Base-by-base conservation (phyloP, 2,888 invertebrate genomes). In the Nasonia oneida region DNA sequence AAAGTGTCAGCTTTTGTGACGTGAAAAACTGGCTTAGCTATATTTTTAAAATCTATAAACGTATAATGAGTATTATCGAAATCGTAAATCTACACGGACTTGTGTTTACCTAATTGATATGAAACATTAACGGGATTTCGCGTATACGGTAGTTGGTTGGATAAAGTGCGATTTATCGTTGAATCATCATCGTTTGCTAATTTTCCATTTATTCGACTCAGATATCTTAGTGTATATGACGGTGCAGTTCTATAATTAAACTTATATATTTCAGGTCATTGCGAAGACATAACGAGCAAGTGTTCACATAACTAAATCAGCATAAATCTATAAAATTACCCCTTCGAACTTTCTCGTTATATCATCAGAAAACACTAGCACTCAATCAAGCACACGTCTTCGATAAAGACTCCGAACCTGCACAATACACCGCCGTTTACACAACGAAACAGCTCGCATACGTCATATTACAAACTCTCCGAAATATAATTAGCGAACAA, bases 401-500 rank as follows among this genome's bases (percentile, higher is more conserved):
- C 23, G 23, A 23, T 23, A 23, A 23, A 53, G 53, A 18, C 18
- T 53, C 10, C 53, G 18, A 53, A 53, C 10, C 53, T 18, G 5
- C 15, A 53, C 47, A 47, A 47, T 12, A 12, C 12, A 10, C 12
- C 47, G 12, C 47, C 47, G 47, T 47, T 47, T 47, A 0, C 18
- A 53, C 15, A 53, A 53, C 18, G 18, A 53, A 53, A 53, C 15
- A 6, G 6, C 4, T 3, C 53, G 42, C 6, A 18, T 64, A 29
- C 23, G 29, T 23, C 23, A 64, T 2, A 67, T 29, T 29, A 67
- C 0, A 37, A 37, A 37, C 37, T 37, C 67, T 29, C 4, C 23
- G 23, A 73, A 73, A 73, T 73, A 73, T 73, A 73, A 73, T 47
- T 23, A 73, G 73, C 39, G 23, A 73, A 73, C 42, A 42, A 33